phyloP scores from a whole-genome alignment of 2,113 vertebrate species.

The Pogonocichla stellata region DNA sequence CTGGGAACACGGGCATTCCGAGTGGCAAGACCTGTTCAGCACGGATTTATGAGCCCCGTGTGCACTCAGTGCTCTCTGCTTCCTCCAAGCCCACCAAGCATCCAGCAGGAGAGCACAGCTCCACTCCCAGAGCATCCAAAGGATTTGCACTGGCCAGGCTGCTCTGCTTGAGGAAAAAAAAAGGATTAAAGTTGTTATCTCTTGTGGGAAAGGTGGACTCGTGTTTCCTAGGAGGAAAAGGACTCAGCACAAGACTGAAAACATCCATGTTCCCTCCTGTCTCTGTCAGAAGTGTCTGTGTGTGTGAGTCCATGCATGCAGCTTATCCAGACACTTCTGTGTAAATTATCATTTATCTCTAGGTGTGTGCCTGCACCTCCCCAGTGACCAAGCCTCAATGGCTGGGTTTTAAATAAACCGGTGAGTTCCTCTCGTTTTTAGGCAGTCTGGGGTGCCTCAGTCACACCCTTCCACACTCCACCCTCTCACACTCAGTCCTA shows the following conservation, averaged over 20 bases:
- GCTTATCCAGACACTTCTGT: not conserved
- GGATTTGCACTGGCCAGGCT: not conserved
- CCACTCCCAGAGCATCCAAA: rapidly evolving
- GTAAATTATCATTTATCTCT: not conserved
- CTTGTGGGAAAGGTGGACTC: not conserved
- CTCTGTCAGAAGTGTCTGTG: not conserved
- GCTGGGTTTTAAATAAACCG: not conserved
- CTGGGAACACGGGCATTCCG: not conserved
- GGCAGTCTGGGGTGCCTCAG: not conserved
- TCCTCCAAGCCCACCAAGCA: not conserved
- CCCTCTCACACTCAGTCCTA: not conserved
- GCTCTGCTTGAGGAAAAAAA: not conserved
- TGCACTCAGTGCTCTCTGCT: not conserved
- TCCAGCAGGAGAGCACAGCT: not conserved
- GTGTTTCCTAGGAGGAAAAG: not conserved
- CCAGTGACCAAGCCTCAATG: not conserved
- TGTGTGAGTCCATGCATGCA: not conserved
- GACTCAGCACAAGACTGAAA: not conserved
- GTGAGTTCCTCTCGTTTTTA: not conserved
- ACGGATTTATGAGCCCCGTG: not conserved
- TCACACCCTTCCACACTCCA: not conserved
- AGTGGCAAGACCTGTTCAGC: not conserved
- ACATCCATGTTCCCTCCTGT: not conserved
- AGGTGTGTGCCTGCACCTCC: not conserved
- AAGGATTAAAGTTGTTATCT: not conserved